These are phyloP conservation scores for Aulostomus chinensis DNA, from an alignment of 2,797 vertebrate genomes.

Conservation along the genomic window DNA sequence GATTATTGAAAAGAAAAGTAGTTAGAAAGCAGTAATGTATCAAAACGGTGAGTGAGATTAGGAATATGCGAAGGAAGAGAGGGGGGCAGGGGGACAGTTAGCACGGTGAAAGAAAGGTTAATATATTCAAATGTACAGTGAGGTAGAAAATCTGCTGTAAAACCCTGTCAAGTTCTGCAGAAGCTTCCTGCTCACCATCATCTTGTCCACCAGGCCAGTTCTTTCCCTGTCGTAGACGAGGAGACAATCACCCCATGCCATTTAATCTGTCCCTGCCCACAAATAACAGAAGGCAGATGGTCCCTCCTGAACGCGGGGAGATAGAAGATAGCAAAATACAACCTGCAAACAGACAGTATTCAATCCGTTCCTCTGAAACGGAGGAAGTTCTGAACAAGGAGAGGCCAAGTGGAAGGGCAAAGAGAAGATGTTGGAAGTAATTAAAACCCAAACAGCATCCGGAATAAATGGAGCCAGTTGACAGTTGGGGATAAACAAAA, in stretches of 20 bases:
- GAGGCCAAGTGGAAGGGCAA: constrained; percentile 7
- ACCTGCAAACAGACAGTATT: constrained; percentile 47
- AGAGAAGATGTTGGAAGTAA: constrained; percentile 25
- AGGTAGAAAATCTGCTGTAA: constrained; percentile 53
- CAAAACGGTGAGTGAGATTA: constrained; percentile 1
- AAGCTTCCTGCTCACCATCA: constrained; percentile 34
- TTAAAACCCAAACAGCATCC: constrained; percentile 47
- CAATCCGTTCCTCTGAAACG: constrained; percentile 58
- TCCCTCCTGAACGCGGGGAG: constrained; percentile 56
- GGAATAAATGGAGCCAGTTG: constrained; percentile 36
- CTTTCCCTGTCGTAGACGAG: constrained; percentile 37
- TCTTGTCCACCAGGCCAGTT: constrained; percentile 42
- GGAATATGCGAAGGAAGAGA: neutral
- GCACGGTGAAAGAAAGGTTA: no score
- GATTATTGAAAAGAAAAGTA: constrained; percentile 23
- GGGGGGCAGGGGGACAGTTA: constrained; percentile 10
- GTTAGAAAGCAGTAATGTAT: constrained; percentile 8
- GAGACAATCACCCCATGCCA: constrained; percentile 68
- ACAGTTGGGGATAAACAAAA: constrained; percentile 42
- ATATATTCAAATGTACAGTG: constrained; percentile 11
- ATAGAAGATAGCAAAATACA: constrained; percentile 59
- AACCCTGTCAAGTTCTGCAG: no score
- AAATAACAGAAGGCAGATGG: constrained; percentile 78
- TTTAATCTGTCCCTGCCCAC: constrained; percentile 75
- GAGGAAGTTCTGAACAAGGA: constrained; percentile 52